Percentiles rank a stretch among this genome's conserved stretches.
Conservation (phyloP, 1,140 invertebrate species). For the Phthorimaea operculella region DNA sequence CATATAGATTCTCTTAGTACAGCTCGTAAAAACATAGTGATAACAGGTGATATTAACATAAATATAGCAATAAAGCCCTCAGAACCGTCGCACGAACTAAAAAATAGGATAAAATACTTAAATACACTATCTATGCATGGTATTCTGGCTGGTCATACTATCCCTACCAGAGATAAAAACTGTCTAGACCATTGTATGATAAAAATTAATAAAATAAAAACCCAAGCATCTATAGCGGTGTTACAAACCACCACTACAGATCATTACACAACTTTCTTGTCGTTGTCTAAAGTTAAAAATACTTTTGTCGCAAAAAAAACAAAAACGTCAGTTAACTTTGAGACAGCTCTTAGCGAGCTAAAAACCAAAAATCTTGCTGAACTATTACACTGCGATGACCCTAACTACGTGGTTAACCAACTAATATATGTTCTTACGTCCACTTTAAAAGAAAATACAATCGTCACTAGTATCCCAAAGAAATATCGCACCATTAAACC, state of each 20-base stretch:
- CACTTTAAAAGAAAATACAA: neutral
- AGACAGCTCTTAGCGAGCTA: neutral
- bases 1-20: too few species aligned
- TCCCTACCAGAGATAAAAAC: slow-evolving; percentile 18
- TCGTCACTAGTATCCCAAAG: too few species aligned
- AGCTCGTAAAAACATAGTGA: slow-evolving; percentile 12
- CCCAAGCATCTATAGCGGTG: slow-evolving; percentile 13
- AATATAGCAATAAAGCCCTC: slow-evolving; percentile 13
- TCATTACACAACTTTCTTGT: slow-evolving; percentile 15
- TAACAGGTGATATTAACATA: slow-evolving; percentile 26
- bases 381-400: too few species aligned
- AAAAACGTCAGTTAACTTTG: neutral
- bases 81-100: slow-evolving; percentile 13
- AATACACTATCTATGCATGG: slow-evolving; percentile 19
- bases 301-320: neutral
- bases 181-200: slow-evolving; percentile 26
- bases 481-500: too few species aligned
- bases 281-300: neutral
- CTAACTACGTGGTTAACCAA: too few species aligned
- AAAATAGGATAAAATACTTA: slow-evolving; percentile 21
- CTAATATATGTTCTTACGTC: too few species aligned
- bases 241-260: slow-evolving; percentile 19
- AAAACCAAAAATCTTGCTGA: too few species aligned
- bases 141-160: slow-evolving; percentile 16
- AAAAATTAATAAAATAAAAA: slow-evolving; percentile 16